These are phyloP conservation scores for Etheostoma nigrum DNA, from an alignment of 2,797 vertebrate genomes.

Conservation along the genomic window DNA sequence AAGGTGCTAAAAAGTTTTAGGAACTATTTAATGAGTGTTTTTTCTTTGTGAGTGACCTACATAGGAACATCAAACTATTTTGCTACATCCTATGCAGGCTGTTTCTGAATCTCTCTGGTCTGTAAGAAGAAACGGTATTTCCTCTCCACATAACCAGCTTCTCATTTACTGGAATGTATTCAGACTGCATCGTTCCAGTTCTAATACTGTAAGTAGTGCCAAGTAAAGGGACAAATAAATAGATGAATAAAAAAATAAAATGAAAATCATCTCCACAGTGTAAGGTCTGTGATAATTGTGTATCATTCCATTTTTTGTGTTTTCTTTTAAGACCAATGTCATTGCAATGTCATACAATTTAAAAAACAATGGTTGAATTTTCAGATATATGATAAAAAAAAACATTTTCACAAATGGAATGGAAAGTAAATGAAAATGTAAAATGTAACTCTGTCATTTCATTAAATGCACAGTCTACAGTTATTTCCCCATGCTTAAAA, in stretches of 20 bases:
- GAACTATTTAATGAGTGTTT: neutral
- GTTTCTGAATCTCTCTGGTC: neutral
- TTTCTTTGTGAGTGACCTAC: neutral
- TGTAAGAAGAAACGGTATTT: neutral
- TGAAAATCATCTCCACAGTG: neutral
- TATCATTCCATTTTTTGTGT: neutral
- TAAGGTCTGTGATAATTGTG: too few species aligned
- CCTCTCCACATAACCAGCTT: neutral
- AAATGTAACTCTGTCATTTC: neutral
- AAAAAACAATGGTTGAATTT: neutral
- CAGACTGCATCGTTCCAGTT: neutral
- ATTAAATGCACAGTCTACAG: neutral
- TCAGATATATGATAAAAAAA: neutral
- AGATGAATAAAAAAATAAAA: neutral
- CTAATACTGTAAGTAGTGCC: neutral
- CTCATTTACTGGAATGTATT: slow-evolving; percentile 14
- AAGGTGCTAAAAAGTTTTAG: neutral
- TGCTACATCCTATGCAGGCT: neutral
- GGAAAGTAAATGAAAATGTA: neutral
- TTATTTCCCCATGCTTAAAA: neutral
- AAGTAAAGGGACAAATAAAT: neutral
- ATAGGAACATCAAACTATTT: neutral
- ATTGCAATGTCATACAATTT: neutral
- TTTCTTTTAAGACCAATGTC: neutral
- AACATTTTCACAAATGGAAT: neutral